Evolutionary conservation across 2,888 invertebrate genomes (phyloP).

Genomic region (Phania funesta): DNA sequence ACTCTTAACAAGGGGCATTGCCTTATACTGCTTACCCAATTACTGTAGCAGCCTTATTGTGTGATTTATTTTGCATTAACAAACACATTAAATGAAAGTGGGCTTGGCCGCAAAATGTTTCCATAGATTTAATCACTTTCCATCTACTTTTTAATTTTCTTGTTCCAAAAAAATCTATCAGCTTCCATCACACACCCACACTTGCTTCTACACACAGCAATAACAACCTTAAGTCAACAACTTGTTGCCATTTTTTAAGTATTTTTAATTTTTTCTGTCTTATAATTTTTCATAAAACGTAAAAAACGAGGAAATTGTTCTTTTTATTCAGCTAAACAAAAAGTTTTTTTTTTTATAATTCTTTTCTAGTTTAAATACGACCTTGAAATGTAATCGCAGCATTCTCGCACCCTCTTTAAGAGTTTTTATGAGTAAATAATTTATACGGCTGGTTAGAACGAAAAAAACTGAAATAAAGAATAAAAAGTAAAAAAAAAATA

Average conservation of each 20-base stretch:
- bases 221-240: constrained; percentile 24
- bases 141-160: no score
- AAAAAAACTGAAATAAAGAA: constrained; percentile 49
- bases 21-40: no score
- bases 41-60: no score
- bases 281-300: constrained; percentile 37
- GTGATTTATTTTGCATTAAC: no score
- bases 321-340: constrained; percentile 65
- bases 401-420: constrained; percentile 55
- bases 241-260: constrained; percentile 63
- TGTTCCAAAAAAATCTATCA: no score
- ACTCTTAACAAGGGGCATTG: no score
- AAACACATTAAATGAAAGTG: no score
- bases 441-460: constrained; percentile 63
- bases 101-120: no score
- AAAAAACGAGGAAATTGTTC: constrained; percentile 41
- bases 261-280: constrained; percentile 27
- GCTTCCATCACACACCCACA: no score
- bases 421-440: constrained; percentile 63
- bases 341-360: constrained; percentile 62
- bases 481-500: constrained; percentile 23
- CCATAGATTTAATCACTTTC: no score
- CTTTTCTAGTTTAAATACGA: constrained; percentile 68
- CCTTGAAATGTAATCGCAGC: constrained; percentile 68
- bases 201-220: no score